Conservation (phyloP, 2,113 vertebrate genomes). For the Argyrosomus japonicus region DNA sequence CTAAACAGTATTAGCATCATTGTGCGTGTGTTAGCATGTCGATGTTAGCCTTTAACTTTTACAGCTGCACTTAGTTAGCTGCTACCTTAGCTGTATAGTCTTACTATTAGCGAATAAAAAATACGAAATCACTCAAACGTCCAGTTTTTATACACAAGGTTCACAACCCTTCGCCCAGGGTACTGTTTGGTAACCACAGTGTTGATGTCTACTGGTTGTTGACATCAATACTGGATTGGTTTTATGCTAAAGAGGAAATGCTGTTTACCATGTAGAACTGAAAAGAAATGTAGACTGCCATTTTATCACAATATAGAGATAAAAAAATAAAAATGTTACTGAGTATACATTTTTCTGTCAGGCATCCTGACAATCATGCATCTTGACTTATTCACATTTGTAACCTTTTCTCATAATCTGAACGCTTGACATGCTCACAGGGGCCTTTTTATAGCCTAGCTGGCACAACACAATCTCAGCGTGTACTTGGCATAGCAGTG, state of each 20-base stretch:
- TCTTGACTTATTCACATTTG: conserved; percentile 11
- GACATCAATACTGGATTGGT: conserved; percentile 5
- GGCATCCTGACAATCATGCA: conserved; percentile 10
- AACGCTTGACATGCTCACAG: conserved; percentile 33
- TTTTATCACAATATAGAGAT: conserved; percentile 12
- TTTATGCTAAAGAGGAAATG: conserved; percentile 10
- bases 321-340: background rate
- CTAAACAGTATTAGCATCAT: background rate
- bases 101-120: background rate
- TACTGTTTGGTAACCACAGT: conserved; percentile 15
- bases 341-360: conserved; percentile 10
- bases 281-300: conserved; percentile 6
- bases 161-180: background rate
- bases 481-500: conserved; percentile 23
- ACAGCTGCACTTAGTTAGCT: background rate
- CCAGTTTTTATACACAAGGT: background rate
- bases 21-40: background rate
- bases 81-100: too few species aligned
- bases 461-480: conserved; percentile 9
- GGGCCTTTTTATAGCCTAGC: conserved; percentile 23
- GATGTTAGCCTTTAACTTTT: too few species aligned
- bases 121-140: background rate
- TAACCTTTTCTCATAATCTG: conserved; percentile 24
- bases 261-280: background rate
- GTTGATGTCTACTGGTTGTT: too few species aligned